Conservation (phyloP, 64 coral and sea anemone species). For the Exaiptasia diaphana region DNA sequence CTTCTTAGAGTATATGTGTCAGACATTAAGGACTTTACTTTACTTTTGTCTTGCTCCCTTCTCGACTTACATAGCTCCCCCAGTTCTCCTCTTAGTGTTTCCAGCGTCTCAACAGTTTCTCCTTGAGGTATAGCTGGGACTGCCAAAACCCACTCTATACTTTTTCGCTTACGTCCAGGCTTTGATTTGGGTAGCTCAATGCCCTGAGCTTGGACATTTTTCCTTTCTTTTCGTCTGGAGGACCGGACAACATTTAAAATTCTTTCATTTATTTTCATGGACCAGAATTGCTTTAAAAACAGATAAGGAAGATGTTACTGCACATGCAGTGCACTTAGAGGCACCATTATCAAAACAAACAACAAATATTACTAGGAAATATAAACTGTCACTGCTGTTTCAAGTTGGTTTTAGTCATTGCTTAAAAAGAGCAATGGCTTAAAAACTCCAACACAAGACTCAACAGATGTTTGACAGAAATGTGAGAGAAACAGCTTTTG, state of each 20-base stretch:
- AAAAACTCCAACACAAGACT: too few species aligned
- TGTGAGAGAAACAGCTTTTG: background rate
- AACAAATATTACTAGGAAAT: too few species aligned
- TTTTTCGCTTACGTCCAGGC: constrained; percentile 37
- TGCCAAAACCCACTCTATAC: background rate
- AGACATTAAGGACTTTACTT: background rate
- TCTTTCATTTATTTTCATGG: constrained; percentile 14
- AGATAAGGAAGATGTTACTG: background rate
- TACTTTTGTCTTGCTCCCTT: background rate
- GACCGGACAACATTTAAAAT: background rate
- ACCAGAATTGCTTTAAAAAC: constrained; percentile 44
- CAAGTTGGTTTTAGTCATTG: too few species aligned
- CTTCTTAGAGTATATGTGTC: background rate
- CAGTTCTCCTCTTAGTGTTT: background rate
- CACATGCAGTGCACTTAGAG: too few species aligned
- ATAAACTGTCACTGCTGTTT: too few species aligned
- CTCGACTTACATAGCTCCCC: background rate
- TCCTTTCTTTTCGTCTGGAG: background rate
- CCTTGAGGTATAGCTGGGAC: constrained; percentile 5
- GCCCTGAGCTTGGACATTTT: background rate
- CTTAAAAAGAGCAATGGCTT: too few species aligned
- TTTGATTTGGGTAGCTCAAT: constrained; percentile 19
- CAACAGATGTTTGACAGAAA: background rate
- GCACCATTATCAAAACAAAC: too few species aligned
- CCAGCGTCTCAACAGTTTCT: background rate